Conservation (phyloP, 2,797 vertebrate species). For the Sylvilagus floridanus region DNA sequence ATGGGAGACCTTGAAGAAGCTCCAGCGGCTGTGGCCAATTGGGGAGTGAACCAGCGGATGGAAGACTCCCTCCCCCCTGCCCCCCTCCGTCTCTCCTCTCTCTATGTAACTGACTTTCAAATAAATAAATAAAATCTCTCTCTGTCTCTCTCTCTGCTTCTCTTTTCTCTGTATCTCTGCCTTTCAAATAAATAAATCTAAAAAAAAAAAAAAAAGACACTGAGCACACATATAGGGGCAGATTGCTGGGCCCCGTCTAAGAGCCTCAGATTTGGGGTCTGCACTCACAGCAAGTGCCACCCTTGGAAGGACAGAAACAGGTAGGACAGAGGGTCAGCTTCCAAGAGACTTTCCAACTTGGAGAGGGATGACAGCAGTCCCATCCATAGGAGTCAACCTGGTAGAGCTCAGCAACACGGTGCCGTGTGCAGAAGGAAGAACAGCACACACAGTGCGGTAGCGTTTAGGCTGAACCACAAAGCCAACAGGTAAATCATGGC, state of each 20-base stretch:
- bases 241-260: not conserved
- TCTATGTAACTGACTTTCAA: too few relatives aligned
- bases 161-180: too few relatives aligned
- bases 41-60: too few relatives aligned
- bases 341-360: not conserved
- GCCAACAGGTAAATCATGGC: not conserved
- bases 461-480: not conserved
- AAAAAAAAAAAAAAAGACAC: too few relatives aligned
- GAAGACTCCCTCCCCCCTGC: too few relatives aligned
- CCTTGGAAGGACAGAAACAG: not conserved
- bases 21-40: too few relatives aligned
- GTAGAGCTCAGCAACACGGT: not conserved
- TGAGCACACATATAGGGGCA: not conserved
- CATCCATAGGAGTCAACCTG: not conserved
- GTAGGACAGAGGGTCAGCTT: not conserved
- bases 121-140: too few relatives aligned
- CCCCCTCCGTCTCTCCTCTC: too few relatives aligned
- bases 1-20: too few relatives aligned
- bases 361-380: not conserved
- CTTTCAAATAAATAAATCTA: too few relatives aligned
- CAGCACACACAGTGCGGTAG: not conserved
- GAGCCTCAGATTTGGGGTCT: not conserved
- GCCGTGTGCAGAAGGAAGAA: not conserved
- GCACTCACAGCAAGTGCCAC: not conserved
- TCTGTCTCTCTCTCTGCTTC: too few relatives aligned